These are phyloP conservation scores for Phortica okadai DNA, from an alignment of 2,888 invertebrate genomes.

Conservation along the genomic window DNA sequence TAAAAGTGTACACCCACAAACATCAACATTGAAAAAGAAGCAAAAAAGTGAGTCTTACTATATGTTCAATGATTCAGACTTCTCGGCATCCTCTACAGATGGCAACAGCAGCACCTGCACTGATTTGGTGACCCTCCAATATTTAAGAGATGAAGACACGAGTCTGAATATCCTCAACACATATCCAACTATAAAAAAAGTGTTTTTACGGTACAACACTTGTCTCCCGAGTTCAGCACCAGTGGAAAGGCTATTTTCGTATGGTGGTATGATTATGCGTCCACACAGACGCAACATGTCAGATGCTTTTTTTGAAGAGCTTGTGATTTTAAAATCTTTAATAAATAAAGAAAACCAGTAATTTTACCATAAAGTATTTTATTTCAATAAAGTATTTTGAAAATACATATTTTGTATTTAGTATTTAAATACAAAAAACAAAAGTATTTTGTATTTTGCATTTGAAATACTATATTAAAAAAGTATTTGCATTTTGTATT, in stretches of 20 bases:
- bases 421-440: too few relatives aligned
- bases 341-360: too few relatives aligned
- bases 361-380: too few relatives aligned
- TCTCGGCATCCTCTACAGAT: not conserved
- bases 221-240: too few relatives aligned
- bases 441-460: too few relatives aligned
- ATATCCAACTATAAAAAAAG: not conserved
- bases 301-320: too few relatives aligned
- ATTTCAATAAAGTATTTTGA: too few relatives aligned
- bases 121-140: not conserved
- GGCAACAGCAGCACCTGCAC: not conserved
- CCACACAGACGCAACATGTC: not conserved
- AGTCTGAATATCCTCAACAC: not conserved
- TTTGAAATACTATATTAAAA: too few relatives aligned
- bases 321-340: too few relatives aligned
- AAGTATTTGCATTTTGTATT: too few relatives aligned
- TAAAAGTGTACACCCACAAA: not conserved
- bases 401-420: too few relatives aligned
- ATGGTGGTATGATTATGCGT: not conserved
- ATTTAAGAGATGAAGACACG: slow-evolving; percentile 1
- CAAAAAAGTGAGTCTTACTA: not conserved
- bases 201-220: not conserved
- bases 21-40: not conserved
- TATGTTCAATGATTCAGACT: not conserved
- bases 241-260: not conserved